These are phyloP conservation scores for Cyprinus carpio DNA, from an alignment of 2,113 vertebrate genomes.

Conservation along the genomic window DNA sequence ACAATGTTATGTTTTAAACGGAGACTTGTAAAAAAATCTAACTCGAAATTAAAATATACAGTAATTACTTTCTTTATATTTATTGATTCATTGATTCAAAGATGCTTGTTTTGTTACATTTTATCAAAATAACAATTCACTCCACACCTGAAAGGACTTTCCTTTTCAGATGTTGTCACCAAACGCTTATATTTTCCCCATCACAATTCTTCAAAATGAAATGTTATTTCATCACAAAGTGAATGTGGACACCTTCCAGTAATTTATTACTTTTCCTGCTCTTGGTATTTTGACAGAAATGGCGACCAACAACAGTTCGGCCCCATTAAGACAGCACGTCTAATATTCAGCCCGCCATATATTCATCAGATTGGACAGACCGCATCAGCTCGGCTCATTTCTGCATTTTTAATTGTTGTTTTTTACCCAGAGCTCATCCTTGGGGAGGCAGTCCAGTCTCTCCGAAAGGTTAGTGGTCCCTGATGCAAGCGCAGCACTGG, in stretches of 20 bases:
- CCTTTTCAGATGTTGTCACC: background rate
- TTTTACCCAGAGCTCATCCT: conserved; percentile 51
- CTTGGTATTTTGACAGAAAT: background rate
- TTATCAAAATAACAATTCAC: no score
- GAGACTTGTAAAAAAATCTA: background rate
- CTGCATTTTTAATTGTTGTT: conserved; percentile 72
- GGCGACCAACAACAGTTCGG: background rate
- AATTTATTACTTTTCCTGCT: background rate
- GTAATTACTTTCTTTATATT: no score
- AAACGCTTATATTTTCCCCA: background rate
- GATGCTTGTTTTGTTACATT: background rate
- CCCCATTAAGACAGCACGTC: background rate
- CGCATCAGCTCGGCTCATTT: conserved; percentile 62
- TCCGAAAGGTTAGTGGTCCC: conserved; percentile 71
- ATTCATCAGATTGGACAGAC: conserved; percentile 18
- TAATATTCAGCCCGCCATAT: conserved; percentile 6
- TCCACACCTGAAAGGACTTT: no score
- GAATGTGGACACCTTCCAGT: background rate
- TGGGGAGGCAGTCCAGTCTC: conserved; percentile 60
- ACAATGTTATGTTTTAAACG: no score
- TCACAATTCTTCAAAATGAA: background rate
- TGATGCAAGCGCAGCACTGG: conserved; percentile 71
- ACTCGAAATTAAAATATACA: no score
- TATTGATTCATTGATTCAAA: background rate
- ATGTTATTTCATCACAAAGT: background rate